phyloP scores from a whole-genome alignment of 2,888 invertebrate species.

The Clivina fossor region DNA sequence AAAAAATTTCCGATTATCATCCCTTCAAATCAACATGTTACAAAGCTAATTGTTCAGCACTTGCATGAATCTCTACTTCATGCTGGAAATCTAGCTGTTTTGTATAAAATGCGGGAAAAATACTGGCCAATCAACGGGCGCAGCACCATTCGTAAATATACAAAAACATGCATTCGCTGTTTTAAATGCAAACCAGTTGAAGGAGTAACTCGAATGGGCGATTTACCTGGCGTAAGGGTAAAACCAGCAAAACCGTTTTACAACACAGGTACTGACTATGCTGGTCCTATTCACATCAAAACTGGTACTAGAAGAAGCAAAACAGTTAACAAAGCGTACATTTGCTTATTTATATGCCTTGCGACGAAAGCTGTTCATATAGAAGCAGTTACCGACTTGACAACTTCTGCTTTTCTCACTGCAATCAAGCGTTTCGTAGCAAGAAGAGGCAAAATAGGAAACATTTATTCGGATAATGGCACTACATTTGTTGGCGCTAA shows the following conservation, averaged over 20 bases:
- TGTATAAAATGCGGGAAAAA: conserved; percentile 13
- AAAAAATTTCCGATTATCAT: neutral
- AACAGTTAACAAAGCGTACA: neutral
- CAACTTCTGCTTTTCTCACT: conserved; percentile 44
- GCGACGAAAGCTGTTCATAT: neutral
- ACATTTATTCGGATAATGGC: conserved; percentile 45
- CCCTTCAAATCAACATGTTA: neutral
- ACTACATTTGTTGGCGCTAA: conserved; percentile 46
- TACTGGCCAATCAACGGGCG: conserved; percentile 37
- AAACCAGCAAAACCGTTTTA: neutral
- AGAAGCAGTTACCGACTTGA: conserved; percentile 3
- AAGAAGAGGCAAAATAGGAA: conserved; percentile 40
- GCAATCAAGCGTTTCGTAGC: conserved; percentile 44
- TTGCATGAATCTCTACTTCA: conserved; percentile 7
- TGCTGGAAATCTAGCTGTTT: conserved; percentile 22
- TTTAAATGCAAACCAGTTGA: neutral
- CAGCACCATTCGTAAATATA: conserved; percentile 17
- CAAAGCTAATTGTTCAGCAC: neutral
- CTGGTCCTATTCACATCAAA: neutral
- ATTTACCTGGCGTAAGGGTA: neutral
- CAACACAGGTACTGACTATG: neutral
- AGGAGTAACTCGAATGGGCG: neutral
- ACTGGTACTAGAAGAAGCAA: neutral
- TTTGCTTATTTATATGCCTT: neutral
- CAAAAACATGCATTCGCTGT: conserved; percentile 29